Base-by-base conservation (phyloP, 1,140 invertebrate species). In the Mizuhopecten yessoensis region DNA sequence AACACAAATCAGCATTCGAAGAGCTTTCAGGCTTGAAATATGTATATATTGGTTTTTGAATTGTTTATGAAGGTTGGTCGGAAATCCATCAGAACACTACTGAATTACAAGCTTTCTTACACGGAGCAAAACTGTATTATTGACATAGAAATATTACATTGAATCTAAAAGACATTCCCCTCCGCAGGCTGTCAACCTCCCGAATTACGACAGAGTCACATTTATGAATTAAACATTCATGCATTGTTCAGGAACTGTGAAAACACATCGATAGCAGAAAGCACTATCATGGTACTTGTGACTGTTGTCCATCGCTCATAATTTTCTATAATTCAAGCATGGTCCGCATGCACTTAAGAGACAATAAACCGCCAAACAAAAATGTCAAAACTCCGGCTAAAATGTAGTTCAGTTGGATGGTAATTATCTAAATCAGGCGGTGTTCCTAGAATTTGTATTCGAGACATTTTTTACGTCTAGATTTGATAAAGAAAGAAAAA, bases 21-120 rank as follows among this genome's bases (percentile, higher is more conserved):
- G 20, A 75, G 23, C 57, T 75, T 75, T 75, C n/a, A 75, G 57
- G 57, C n/a, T n/a, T 75, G 57, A 29, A 75, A 75, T 29, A 75
- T 75, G n/a, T 75, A 75, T 75, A 75, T 75, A 75, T 75, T 75
- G 57, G 57, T 75, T 75, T 75, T 75, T 75, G 57, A 75, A 75
- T 75, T 29, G 57, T 29, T 29, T 5, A 75, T 75, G 57, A 75
- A 29, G 23, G 57, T 75, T 9, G 23, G 57, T 75, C 57, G n/a
- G n/a, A 75, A 75, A 75, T 9, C 57, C 57, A 75, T 75, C 23
- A 75, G 11, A 29, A 7, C n/a, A 29, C 23, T 75, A n/a, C 23
- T 75, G 57, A n/a, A 75, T 75, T 75, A 75, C n/a, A 75, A 29
- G 11, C 23, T 7, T 75, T 75, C 23, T 75, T 75, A 75, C 57